These are phyloP conservation scores for Microcebus tavaratra DNA, from an alignment of 2,113 vertebrate species.

Conservation along the genomic window DNA sequence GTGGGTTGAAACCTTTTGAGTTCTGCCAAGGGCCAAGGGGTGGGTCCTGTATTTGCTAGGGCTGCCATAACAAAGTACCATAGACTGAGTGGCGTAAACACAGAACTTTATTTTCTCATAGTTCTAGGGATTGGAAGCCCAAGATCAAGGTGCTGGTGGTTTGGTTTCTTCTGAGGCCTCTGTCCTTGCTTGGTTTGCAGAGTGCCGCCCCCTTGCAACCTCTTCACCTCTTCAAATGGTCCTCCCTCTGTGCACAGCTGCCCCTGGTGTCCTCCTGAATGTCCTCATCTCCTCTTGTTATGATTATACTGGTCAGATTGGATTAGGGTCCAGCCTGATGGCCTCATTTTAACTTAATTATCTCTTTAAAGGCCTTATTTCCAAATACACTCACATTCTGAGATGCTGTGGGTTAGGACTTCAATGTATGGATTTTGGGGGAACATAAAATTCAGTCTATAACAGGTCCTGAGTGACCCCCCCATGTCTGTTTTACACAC, in stretches of 20 bases:
- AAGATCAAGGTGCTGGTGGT: background rate
- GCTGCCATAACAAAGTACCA: background rate
- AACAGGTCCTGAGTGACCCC: background rate
- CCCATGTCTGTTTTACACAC: background rate
- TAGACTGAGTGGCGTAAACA: background rate
- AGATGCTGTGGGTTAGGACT: background rate
- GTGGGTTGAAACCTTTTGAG: background rate
- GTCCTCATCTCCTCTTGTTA: background rate
- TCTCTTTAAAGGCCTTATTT: background rate
- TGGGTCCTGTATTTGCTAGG: too few relatives aligned
- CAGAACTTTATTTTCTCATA: background rate
- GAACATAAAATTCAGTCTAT: background rate
- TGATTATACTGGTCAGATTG: background rate
- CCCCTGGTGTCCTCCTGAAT: background rate
- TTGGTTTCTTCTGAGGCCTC: background rate
- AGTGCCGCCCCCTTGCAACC: background rate
- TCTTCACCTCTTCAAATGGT: background rate
- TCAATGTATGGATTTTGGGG: background rate
- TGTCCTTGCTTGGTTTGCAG: background rate
- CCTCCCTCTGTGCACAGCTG: background rate
- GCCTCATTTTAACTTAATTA: background rate
- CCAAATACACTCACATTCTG: background rate
- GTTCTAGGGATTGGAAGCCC: background rate
- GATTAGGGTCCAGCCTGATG: background rate
- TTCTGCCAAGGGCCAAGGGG: background rate